phyloP scores from a whole-genome alignment of 2,888 invertebrate genomes.

The Cylloceria caligata region DNA sequence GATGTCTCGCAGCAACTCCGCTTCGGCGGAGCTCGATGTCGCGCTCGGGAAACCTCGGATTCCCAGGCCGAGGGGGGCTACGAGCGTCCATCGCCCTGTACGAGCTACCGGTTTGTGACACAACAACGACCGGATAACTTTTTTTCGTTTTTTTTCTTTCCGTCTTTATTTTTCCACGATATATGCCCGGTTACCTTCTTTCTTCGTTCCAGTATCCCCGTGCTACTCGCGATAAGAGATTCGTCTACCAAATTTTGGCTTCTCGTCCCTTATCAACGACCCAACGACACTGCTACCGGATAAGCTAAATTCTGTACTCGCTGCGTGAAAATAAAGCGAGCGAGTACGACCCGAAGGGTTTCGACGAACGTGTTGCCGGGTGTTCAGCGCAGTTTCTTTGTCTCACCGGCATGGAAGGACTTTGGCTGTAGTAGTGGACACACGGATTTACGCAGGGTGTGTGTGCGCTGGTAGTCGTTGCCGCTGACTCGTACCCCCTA shows the following conservation, averaged over 20 bases:
- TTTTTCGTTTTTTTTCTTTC: conserved; percentile 43
- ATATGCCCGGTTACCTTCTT: conserved; percentile 27
- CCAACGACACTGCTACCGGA: conserved; percentile 13
- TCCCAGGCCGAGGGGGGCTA: conserved; percentile 55
- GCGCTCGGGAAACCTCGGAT: conserved; percentile 63
- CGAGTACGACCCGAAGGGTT: conserved; percentile 60
- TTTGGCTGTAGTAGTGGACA: conserved; percentile 30
- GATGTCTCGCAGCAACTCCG: conserved; percentile 77
- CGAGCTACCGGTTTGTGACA: conserved; percentile 69
- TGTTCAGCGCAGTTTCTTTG: conserved; percentile 68
- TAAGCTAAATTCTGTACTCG: conserved; percentile 25
- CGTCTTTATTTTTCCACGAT: conserved; percentile 50
- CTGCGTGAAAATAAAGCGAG: conserved; percentile 31
- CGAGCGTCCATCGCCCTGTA: conserved; percentile 69
- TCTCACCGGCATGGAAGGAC: conserved; percentile 63
- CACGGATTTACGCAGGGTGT: conserved; percentile 26
- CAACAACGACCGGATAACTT: conserved; percentile 70
- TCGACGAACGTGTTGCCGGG: conserved; percentile 65
- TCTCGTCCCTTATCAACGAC: conserved; percentile 21
- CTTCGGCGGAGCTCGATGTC: conserved; percentile 73
- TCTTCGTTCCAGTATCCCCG: conserved; percentile 11
- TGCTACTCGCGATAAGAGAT: background rate
- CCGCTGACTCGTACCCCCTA: conserved; percentile 53
- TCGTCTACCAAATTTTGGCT: conserved; percentile 41
- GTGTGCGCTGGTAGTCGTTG: conserved; percentile 13